These are phyloP conservation scores for Leptinotarsa texana DNA, from an alignment of 1,140 invertebrate genomes.

Conservation along the genomic window DNA sequence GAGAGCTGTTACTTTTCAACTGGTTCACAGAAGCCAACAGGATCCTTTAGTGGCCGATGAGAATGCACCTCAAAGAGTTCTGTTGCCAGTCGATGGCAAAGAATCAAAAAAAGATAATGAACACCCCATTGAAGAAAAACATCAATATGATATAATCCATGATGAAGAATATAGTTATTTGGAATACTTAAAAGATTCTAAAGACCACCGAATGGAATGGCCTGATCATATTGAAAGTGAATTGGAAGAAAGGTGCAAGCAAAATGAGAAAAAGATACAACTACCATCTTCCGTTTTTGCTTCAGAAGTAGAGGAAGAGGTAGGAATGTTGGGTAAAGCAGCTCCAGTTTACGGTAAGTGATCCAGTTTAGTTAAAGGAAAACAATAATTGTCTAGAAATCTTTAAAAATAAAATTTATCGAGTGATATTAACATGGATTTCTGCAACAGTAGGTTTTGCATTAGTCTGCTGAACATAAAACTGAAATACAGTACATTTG, in stretches of 20 bases:
- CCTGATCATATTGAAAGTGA: slow-evolving; percentile 53
- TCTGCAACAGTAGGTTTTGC: too few species aligned
- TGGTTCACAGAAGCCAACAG: slow-evolving; percentile 89
- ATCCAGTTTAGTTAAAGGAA: neutral
- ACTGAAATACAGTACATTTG: too few species aligned
- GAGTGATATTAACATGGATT: too few species aligned
- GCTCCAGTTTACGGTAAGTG: slow-evolving; percentile 70
- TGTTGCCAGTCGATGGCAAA: slow-evolving; percentile 65
- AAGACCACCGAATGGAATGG: slow-evolving; percentile 56
- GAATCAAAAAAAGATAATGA: slow-evolving; percentile 45
- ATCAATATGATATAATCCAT: slow-evolving; percentile 92
- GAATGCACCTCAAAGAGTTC: slow-evolving; percentile 82
- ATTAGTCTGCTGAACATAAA: too few species aligned
- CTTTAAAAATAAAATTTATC: too few species aligned
- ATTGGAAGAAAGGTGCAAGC: slow-evolving; percentile 47
- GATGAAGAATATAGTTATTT: slow-evolving; percentile 97
- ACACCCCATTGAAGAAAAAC: slow-evolving; percentile 72
- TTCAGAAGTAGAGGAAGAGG: slow-evolving; percentile 83
- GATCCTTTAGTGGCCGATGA: slow-evolving; percentile 90
- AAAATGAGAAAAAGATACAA: slow-evolving; percentile 59
- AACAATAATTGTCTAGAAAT: neutral
- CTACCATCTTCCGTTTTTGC: slow-evolving; percentile 92
- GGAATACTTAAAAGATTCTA: slow-evolving; percentile 82
- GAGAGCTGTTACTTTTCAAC: slow-evolving; percentile 85
- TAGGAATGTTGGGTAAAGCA: slow-evolving; percentile 88